Base-by-base conservation (phyloP, 2,113 vertebrate genomes). In the Lipotes vexillifer region DNA sequence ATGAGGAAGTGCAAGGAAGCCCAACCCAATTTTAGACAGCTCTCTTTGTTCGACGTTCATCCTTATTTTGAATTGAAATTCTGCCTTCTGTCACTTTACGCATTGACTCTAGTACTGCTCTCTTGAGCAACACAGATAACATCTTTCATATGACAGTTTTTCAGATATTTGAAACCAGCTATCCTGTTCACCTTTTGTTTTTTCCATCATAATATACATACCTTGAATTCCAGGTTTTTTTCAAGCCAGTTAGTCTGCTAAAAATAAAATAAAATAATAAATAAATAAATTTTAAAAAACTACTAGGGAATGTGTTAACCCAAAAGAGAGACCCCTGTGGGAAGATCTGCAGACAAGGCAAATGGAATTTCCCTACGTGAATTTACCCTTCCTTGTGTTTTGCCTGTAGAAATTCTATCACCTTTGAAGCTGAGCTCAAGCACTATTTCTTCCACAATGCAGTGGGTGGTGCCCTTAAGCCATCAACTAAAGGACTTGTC, bases 111-210 rank as follows among this genome's bases (percentile, higher is more conserved):
- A 31, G 33, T 74, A 29, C 55, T 94, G 59, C 46, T 80, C 31
- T 92, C 80, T 90, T 92, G 49, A 97, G 31, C 59, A 92, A 55
- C 33, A 87, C 8, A 90, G 44, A 89, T 82, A 89, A 29, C 78
- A 82, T 81, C 52, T 92, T 96, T 90, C 66, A 57, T 81, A 38
- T 88, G 85, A 87, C 8, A 94, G 18, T 59, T 97, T 92, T 94
- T 94, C 59, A 82, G 46, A 52, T 93, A 52, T 90, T 95, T 82
- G 29, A 96, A 94, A 63, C 66, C n/a, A 93, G 23, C 57, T 86
- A 36, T 83, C 31, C 41, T 90, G 31, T 96, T 82, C 27, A 88
- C 27, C 11, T 44, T 95, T 96, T 38, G 14, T 69, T 96, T 83
- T 96, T 88, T 36, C 66, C 38, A 88, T 90, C 69, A 81, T 95